Evolutionary conservation across 53 echinoderm and acorn worm genomes (phyloP).

Genomic region (Holothuria leucospilota): DNA sequence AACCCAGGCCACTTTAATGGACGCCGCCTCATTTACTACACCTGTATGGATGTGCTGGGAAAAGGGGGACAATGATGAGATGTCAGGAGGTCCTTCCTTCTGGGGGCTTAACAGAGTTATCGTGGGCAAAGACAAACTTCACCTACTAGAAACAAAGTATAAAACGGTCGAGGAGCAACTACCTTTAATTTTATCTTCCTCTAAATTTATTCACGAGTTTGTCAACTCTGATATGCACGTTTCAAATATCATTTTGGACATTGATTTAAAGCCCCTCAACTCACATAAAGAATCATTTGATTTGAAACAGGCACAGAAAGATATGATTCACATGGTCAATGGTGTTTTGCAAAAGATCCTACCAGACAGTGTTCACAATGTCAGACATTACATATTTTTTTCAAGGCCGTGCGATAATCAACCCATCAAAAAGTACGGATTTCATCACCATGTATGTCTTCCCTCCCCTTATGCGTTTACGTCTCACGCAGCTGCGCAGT

Average conservation of each 20-base stretch:
- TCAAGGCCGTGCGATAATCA: background rate
- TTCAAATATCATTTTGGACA: background rate
- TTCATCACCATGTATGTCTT: constrained; percentile 10
- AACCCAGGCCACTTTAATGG: background rate
- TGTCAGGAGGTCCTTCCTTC: background rate
- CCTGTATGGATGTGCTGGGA: background rate
- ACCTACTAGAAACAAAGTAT: background rate
- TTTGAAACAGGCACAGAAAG: background rate
- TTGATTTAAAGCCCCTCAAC: background rate
- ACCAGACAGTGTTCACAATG: too few relatives aligned
- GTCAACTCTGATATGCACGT: constrained; percentile 16
- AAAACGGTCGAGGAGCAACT: background rate
- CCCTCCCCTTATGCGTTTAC: background rate
- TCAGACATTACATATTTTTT: background rate
- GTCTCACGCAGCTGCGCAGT: background rate
- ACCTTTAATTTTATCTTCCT: background rate
- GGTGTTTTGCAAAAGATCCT: background rate
- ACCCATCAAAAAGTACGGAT: background rate
- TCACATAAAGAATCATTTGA: background rate
- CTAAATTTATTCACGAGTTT: background rate
- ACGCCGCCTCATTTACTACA: background rate
- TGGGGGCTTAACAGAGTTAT: background rate
- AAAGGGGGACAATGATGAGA: background rate
- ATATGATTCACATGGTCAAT: background rate
- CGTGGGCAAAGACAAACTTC: background rate